These are phyloP conservation scores for Pocillopora grandis DNA, from an alignment of 92 coral and sea anemone genomes.

Conservation along the genomic window DNA sequence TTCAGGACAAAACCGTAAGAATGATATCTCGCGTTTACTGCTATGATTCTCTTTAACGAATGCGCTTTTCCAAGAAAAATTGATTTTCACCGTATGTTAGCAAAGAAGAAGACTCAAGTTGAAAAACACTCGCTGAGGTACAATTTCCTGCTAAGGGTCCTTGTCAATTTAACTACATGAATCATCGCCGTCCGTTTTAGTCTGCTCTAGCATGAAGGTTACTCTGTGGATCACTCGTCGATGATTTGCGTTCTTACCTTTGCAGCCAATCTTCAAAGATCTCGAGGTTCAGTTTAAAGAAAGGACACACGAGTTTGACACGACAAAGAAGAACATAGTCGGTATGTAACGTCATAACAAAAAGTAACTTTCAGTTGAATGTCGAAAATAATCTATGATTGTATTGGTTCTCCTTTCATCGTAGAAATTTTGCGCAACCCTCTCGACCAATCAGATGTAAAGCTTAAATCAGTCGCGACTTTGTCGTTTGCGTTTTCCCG, in stretches of 20 bases:
- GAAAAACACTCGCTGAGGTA: too few relatives aligned
- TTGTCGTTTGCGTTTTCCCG: neutral
- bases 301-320: conserved; percentile 76
- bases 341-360: conserved; percentile 52
- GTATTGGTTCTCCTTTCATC: neutral
- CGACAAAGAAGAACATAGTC: conserved; percentile 79
- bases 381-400: neutral
- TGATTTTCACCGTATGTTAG: too few relatives aligned
- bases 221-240: neutral
- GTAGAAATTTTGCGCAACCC: neutral
- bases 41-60: neutral
- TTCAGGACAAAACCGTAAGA: conserved; percentile 86
- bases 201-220: neutral
- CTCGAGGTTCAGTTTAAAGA: conserved; percentile 83
- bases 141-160: too few relatives aligned
- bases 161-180: too few relatives aligned
- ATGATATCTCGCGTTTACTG: neutral
- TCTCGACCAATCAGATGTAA: neutral
- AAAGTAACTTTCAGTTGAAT: neutral
- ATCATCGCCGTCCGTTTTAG: too few relatives aligned
- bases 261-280: conserved; percentile 83
- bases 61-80: neutral
- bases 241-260: conserved; percentile 9
- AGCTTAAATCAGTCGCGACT: neutral
- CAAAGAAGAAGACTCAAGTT: too few relatives aligned